A percentile compares a stretch with the other conserved stretches of the same genome.
Evolutionary conservation across 2,888 invertebrate genomes (phyloP).

Genomic region (Drosophila macrospina): DNA sequence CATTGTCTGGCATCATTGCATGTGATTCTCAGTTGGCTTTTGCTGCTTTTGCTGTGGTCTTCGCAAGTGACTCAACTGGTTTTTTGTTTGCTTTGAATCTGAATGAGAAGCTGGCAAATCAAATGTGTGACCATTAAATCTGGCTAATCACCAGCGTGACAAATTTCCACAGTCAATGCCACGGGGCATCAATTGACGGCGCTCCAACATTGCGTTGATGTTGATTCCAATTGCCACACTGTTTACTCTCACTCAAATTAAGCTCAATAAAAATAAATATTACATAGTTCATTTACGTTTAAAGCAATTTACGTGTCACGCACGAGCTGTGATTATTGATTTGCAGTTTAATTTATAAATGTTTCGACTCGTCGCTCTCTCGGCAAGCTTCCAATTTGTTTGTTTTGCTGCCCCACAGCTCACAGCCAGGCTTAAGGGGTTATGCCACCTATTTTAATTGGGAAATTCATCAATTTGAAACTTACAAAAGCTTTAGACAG

Average conservation of each 20-base stretch:
- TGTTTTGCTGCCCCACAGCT: too few relatives aligned
- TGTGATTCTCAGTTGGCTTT: slow-evolving; percentile 15
- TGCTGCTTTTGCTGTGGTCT: slow-evolving; percentile 3
- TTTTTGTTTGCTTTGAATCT: slow-evolving; percentile 15
- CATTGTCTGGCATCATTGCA: slow-evolving; percentile 25
- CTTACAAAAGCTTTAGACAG: too few relatives aligned
- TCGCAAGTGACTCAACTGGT: slow-evolving; percentile 46
- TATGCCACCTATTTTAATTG: background rate
- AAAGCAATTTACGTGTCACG: slow-evolving; percentile 6
- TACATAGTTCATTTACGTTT: slow-evolving; percentile 15
- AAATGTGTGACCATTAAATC: slow-evolving; percentile 36
- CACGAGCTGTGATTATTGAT: slow-evolving; percentile 18
- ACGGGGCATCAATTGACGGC: slow-evolving; percentile 21
- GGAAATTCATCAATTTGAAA: background rate
- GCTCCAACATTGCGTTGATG: slow-evolving; percentile 11
- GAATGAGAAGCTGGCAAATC: slow-evolving; percentile 19
- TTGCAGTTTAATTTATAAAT: slow-evolving; percentile 4
- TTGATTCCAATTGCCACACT: background rate
- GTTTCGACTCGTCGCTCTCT: background rate
- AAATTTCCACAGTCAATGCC: slow-evolving; percentile 35
- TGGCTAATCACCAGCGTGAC: slow-evolving; percentile 41
- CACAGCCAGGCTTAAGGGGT: background rate
- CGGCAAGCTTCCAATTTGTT: background rate
- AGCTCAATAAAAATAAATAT: slow-evolving; percentile 8
- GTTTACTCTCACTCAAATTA: slow-evolving; percentile 14